These are phyloP conservation scores for Dione vanillae DNA, from an alignment of 2,888 invertebrate genomes.

Conservation along the genomic window DNA sequence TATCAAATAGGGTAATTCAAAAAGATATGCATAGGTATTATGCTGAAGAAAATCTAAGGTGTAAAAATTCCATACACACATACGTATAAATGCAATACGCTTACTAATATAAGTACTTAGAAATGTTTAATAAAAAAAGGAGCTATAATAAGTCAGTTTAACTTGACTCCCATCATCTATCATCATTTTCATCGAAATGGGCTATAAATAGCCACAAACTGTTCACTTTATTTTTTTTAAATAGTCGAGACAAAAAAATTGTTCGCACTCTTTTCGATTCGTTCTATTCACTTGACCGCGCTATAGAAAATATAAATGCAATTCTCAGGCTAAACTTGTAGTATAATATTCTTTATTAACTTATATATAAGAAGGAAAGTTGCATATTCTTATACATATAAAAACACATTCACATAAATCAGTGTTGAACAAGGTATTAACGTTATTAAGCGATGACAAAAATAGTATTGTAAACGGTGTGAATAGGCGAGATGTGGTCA, in stretches of 20 bases:
- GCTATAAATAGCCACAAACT: constrained; percentile 79
- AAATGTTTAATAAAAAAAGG: not conserved
- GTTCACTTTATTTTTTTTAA: constrained; percentile 63
- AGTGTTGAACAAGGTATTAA: constrained; percentile 76
- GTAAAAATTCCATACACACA: not conserved
- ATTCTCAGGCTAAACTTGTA: not conserved
- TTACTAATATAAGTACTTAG: not conserved
- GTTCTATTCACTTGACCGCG: constrained; percentile 38
- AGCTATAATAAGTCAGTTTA: not conserved
- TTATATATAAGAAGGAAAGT: not conserved
- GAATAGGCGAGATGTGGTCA: constrained; percentile 67
- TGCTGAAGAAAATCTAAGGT: too few relatives aligned
- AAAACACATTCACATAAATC: constrained; percentile 67
- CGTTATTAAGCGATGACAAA: constrained; percentile 66
- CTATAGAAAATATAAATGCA: constrained; percentile 30
- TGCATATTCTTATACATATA: not conserved
- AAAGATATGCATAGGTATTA: too few relatives aligned
- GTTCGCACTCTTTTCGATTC: constrained; percentile 68
- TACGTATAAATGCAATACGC: not conserved
- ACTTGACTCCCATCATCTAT: constrained; percentile 59
- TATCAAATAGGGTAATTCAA: too few relatives aligned
- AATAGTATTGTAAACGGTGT: constrained; percentile 66
- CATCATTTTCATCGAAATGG: constrained; percentile 68
- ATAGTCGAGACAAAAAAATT: constrained; percentile 62
- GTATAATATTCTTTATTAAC: constrained; percentile 4